These are phyloP conservation scores for Laothoe populi DNA, from an alignment of 2,888 invertebrate genomes.

Conservation along the genomic window DNA sequence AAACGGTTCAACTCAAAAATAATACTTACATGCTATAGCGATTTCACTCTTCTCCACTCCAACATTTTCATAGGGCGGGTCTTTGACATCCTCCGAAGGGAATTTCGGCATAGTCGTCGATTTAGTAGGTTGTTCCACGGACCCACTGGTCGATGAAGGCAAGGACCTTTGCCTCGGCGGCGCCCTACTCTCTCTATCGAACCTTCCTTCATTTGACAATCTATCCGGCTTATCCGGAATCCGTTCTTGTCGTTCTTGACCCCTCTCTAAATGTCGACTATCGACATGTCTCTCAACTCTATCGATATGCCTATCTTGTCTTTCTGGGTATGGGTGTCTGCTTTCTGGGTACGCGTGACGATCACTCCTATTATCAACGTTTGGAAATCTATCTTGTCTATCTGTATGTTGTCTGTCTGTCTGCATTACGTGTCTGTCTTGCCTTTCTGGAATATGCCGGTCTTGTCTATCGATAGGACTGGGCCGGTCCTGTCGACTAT, in stretches of 20 bases:
- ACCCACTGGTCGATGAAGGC: constrained; percentile 66
- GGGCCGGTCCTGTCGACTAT: constrained; percentile 41
- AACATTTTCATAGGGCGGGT: constrained; percentile 76
- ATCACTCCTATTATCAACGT: constrained; percentile 5
- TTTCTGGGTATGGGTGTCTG: constrained; percentile 22
- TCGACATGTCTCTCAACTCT: constrained; percentile 32
- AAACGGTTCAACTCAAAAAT: background rate
- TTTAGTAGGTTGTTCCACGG: constrained; percentile 77
- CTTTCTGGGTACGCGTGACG: background rate
- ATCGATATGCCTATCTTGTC: constrained; percentile 33
- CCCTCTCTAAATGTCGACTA: constrained; percentile 27
- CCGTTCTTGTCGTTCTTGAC: constrained; percentile 32
- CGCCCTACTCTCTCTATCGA: constrained; percentile 62
- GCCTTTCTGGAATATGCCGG: constrained; percentile 37
- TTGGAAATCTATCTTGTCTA: constrained; percentile 27
- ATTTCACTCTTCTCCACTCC: constrained; percentile 69
- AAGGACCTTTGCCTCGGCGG: constrained; percentile 75
- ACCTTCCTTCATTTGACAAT: constrained; percentile 43
- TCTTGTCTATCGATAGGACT: constrained; percentile 37
- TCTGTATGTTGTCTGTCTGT: constrained; percentile 27
- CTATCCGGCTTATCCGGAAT: constrained; percentile 52
- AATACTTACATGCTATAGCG: constrained; percentile 71
- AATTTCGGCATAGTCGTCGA: constrained; percentile 86
- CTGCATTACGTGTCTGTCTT: constrained; percentile 28
- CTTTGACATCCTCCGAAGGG: constrained; percentile 72